Conservation (phyloP, 2,888 invertebrate species). For the Leptinotarsa tumamoca region DNA sequence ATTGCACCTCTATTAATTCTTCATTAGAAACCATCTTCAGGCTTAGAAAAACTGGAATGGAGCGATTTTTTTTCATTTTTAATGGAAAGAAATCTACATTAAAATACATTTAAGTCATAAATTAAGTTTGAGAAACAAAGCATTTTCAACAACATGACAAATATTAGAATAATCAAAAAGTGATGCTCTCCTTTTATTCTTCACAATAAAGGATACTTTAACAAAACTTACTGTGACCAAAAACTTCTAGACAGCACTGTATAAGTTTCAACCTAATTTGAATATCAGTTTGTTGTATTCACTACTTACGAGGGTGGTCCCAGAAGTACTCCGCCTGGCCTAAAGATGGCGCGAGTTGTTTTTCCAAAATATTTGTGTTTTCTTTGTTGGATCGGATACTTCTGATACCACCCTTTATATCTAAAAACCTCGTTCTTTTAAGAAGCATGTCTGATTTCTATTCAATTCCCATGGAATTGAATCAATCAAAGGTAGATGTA, state of each 20-base stretch:
- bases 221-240: conserved; percentile 21
- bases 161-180: conserved; percentile 39
- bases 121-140: conserved; percentile 35
- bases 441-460: no score
- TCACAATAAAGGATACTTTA: conserved; percentile 9
- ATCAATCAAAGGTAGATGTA: no score
- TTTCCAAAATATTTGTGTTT: no score
- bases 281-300: neutral
- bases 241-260: conserved; percentile 13
- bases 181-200: conserved; percentile 37
- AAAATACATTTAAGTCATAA: conserved; percentile 26
- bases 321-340: no score
- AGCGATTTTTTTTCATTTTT: conserved; percentile 25
- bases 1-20: conserved; percentile 19
- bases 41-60: conserved; percentile 31
- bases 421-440: no score
- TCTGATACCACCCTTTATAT: no score
- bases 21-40: conserved; percentile 14
- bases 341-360: no score
- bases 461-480: no score
- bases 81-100: conserved; percentile 25
- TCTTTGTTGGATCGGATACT: no score
- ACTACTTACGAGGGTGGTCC: neutral
- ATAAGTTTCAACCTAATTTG: neutral
- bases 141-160: conserved; percentile 45